Evolutionary conservation across 1,140 invertebrate genomes (phyloP), one percentile per base, ranked within the genome.

Genomic region (Pomacea maculata): DNA sequence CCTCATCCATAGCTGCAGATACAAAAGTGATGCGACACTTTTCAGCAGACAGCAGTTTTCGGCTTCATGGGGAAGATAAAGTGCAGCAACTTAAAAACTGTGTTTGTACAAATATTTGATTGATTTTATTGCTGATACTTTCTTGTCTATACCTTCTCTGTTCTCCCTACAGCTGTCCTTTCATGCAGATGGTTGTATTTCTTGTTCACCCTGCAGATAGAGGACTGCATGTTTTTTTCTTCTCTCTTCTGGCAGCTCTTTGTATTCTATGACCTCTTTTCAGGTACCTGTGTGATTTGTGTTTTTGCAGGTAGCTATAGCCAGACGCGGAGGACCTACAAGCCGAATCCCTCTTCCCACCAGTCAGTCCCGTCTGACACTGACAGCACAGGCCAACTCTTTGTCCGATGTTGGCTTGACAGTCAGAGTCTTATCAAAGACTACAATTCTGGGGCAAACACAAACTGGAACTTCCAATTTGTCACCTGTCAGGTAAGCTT

Each of bases 261-360:
- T 45, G 34, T 45, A 45, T 45, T 45, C 34, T 45, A 6, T 45
- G 34, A 45, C 6, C 34, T 45, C 34, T 4, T 45, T 45, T 45
- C 34, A 45, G 34, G 34, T 45, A 6, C 2, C 34, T 45, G 34
- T 61, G 57, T 61, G 57, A 14, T 14, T n/a, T 70, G 68, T 29
- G 10, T 12, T 70, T 8, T 75, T 84, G 57, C 78, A 87, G 86
- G 75, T 86, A 75, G 81, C 85, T n/a, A 84, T 87, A 55, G 79
- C 85, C 21, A 88, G 84, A 79, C 84, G 84, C 68, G 21, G 75
- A 19, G 84, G 83, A 34, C 83, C 85, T 52, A 83, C 85, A 15
- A 87, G 85, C 72, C 85, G 87, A 70, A 87, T 89, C n/a, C 88
- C 88, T 21, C 83, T 89, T 34, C 86, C 87, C n/a, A 89, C 88